phyloP scores from a whole-genome alignment of 2,888 invertebrate species.

The Sphecodes monilicornis region DNA sequence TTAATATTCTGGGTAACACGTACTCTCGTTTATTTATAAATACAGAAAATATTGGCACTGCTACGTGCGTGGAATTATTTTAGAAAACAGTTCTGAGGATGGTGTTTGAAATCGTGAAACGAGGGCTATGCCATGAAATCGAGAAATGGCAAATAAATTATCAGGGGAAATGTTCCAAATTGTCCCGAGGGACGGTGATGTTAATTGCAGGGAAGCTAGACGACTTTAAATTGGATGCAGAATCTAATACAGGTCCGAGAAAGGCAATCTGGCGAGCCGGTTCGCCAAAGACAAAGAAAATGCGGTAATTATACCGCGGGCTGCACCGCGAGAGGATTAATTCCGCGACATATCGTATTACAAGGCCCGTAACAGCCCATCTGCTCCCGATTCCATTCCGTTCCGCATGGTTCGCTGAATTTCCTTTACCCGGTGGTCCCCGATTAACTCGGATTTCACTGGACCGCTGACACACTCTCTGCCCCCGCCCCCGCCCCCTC shows the following conservation, averaged over 20 bases:
- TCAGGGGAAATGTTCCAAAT: not conserved
- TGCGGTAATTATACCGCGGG: not conserved
- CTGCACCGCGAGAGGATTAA: constrained; percentile 5
- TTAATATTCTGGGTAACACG: not conserved
- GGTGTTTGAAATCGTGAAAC: not conserved
- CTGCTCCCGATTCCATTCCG: not conserved
- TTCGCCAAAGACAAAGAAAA: constrained; percentile 30
- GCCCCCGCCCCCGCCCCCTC: not conserved
- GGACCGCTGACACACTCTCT: not conserved
- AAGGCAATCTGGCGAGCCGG: not conserved
- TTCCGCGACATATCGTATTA: constrained; percentile 29
- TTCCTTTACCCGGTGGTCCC: constrained; percentile 23
- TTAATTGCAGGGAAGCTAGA: not conserved
- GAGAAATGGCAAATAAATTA: not conserved
- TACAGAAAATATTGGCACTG: not conserved
- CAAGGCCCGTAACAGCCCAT: constrained; percentile 20
- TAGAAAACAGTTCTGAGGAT: no score
- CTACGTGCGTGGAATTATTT: no score
- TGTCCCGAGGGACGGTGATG: not conserved
- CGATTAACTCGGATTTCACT: constrained; percentile 37
- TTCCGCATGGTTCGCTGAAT: constrained; percentile 21
- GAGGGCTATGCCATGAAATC: not conserved
- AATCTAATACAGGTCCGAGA: not conserved
- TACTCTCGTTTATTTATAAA: no score
- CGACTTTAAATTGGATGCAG: not conserved